Percentiles rank a stretch among this genome's conserved stretches.
phyloP scores from a whole-genome alignment of 1,140 invertebrate species.

The Meloidogyne floridensis region DNA sequence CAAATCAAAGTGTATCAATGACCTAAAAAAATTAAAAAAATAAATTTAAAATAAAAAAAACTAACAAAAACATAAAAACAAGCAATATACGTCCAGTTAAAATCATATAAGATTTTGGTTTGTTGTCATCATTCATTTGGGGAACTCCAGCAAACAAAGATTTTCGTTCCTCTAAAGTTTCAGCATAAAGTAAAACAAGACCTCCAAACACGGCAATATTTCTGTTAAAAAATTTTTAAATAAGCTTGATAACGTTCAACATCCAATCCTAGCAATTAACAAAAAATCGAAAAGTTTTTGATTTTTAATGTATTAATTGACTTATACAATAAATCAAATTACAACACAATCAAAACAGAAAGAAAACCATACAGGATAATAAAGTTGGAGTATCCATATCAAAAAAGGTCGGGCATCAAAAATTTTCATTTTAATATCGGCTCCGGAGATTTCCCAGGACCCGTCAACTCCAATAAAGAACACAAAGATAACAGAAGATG shows the following conservation, averaged over 20 bases:
- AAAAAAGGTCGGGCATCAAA: too few species aligned
- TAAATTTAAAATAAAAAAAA: constrained; percentile 81
- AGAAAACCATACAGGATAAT: too few species aligned
- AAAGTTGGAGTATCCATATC: too few species aligned
- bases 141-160: constrained; percentile 97
- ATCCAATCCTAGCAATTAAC: too few species aligned
- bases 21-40: constrained; percentile 31
- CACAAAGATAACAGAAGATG: background rate
- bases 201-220: constrained; percentile 95
- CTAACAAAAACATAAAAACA: constrained; percentile 97
- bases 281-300: too few species aligned
- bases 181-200: constrained; percentile 87
- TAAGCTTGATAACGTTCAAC: background rate
- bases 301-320: too few species aligned
- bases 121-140: constrained; percentile 85
- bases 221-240: constrained; percentile 67
- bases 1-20: constrained; percentile 31
- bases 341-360: too few species aligned
- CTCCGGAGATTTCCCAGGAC: too few species aligned
- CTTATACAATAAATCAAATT: too few species aligned
- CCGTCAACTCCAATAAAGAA: constrained; percentile 9
- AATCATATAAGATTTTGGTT: constrained; percentile 94
- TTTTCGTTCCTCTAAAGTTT: constrained; percentile 74
- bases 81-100: constrained; percentile 89
- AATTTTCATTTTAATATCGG: too few species aligned